Base-by-base conservation (phyloP, 2,797 vertebrate species). In the Micropoecilia bifurca region DNA sequence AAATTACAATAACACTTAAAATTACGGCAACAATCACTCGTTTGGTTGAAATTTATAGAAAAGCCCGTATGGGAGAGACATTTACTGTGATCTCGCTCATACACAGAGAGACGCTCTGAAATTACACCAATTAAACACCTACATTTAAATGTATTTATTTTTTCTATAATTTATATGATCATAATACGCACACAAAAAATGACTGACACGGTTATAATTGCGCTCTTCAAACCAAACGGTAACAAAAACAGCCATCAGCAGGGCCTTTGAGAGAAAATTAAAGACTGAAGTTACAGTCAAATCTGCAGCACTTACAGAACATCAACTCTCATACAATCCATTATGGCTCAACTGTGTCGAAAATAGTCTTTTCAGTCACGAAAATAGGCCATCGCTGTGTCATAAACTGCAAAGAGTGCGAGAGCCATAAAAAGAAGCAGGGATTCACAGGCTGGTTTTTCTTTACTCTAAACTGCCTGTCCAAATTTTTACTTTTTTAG, bases 301-400 rank as follows among this genome's bases (percentile, higher is more conserved):
- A 85, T 85, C 73, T 53, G 25, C 47, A 46, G 81, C 77, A 87
- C 79, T 89, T 81, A 74, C 22, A 74, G 73, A 55, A 81, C 75
- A 83, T 71, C 79, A 75, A 71, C 57, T 25, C 76, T 78, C 82
- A 78, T 74, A 81, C 81, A 78, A 85, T 89, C 86, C 79, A 84
- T 90, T 87, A 86, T 77, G 81, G 81, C 82, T 87, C 87, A 91
- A 90, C 86, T 86, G 85, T 87, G 88, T 89, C 87, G 80, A 80
- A 89, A 90, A 91, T 91, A 90, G 88, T 82, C 78, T 87, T 90
- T 89, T 89, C 75, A 86, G 82, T 87, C 84, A 88, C 86, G 80
- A 87, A 83, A 81, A 91, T 83, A 69, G 83, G 80, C 76, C 80
- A 85, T 86, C 72, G 36, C 85, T 77, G 89, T 77, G 71, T 86